Evolutionary conservation across 2,888 invertebrate genomes (phyloP).

Genomic region (Lordiphosa fenestrarum): DNA sequence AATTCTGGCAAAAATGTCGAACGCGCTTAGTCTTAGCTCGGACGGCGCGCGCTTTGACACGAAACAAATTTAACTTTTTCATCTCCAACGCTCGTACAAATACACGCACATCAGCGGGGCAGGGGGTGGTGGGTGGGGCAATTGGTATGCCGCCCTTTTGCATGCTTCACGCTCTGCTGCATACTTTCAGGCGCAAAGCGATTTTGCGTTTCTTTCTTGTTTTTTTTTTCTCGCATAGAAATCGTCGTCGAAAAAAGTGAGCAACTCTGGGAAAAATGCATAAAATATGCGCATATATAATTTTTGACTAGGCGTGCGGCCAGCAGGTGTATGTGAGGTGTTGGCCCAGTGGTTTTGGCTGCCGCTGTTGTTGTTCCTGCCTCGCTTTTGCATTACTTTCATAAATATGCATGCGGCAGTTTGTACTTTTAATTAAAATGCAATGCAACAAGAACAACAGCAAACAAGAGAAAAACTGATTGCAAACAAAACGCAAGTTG

Average conservation of each 20-base stretch:
- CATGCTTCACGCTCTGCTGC: slow-evolving; percentile 66
- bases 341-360: slow-evolving; percentile 24
- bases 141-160: slow-evolving; percentile 59
- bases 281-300: slow-evolving; percentile 73
- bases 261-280: slow-evolving; percentile 65
- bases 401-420: slow-evolving; percentile 72
- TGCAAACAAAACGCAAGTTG: slow-evolving; percentile 38
- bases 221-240: slow-evolving; percentile 48
- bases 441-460: slow-evolving; percentile 35
- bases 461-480: slow-evolving; percentile 14
- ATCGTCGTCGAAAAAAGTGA: slow-evolving; percentile 49
- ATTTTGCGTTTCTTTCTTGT: slow-evolving; percentile 51
- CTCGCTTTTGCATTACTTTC: slow-evolving; percentile 47
- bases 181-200: slow-evolving; percentile 73
- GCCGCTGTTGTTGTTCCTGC: slow-evolving; percentile 26
- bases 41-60: slow-evolving; percentile 67
- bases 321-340: slow-evolving; percentile 34
- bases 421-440: slow-evolving; percentile 71
- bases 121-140: slow-evolving; percentile 26
- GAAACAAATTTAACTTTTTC: slow-evolving; percentile 75
- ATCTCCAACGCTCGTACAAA: slow-evolving; percentile 59
- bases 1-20: slow-evolving; percentile 69
- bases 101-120: slow-evolving; percentile 13
- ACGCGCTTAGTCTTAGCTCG: slow-evolving; percentile 66
- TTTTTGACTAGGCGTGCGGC: slow-evolving; percentile 68